Conservation (phyloP, 2,113 vertebrate species). For the Dinomys branickii region DNA sequence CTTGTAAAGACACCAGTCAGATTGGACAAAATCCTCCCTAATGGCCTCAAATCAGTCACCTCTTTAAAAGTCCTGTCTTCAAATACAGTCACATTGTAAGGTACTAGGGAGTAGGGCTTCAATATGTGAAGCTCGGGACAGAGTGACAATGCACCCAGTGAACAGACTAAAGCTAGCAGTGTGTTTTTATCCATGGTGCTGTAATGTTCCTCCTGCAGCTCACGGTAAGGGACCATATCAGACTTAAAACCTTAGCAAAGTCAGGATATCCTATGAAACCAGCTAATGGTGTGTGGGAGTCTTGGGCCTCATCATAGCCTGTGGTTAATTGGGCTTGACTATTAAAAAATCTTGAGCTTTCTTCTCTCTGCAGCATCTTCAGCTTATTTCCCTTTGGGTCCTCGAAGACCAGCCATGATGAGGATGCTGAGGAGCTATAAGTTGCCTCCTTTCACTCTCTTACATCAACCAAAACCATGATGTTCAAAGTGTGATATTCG, state of each 20-base stretch:
- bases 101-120: background rate
- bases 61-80: background rate
- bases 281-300: rapidly evolving
- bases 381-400: background rate
- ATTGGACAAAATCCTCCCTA: background rate
- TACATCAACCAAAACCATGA: background rate
- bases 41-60: background rate
- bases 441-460: background rate
- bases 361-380: background rate
- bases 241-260: background rate
- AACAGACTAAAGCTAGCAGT: background rate
- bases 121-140: background rate
- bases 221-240: background rate
- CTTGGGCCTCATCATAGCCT: background rate
- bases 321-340: background rate
- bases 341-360: background rate
- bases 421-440: background rate
- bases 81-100: background rate
- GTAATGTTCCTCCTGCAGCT: background rate
- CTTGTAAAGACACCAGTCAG: background rate
- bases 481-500: background rate
- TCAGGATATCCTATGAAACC: background rate
- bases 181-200: background rate
- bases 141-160: background rate
- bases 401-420: background rate